These are phyloP conservation scores for Luidia sarsii DNA, from an alignment of 53 echinoderm and acorn worm genomes.

Conservation along the genomic window DNA sequence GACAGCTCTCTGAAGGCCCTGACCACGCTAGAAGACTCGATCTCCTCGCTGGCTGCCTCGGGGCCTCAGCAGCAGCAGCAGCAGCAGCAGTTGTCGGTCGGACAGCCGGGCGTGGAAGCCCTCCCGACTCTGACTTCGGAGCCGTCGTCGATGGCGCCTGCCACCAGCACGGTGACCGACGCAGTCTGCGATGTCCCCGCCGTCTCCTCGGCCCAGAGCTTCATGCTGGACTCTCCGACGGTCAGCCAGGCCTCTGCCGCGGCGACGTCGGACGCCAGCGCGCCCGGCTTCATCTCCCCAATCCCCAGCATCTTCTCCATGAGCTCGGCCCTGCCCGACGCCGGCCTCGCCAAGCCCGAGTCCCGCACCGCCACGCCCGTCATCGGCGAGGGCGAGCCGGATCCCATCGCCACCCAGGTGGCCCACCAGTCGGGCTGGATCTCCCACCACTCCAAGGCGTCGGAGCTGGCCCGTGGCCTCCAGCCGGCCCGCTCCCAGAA, in stretches of 20 bases:
- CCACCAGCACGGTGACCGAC: constrained; percentile 10
- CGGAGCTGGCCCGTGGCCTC: constrained; percentile 71
- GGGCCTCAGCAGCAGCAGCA: too few relatives aligned
- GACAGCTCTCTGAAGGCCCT: constrained; percentile 55
- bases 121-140: constrained; percentile 21
- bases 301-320: constrained; percentile 47
- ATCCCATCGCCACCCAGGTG: constrained; percentile 35
- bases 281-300: constrained; percentile 38
- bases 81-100: constrained; percentile 3
- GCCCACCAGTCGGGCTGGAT: constrained; percentile 73
- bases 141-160: background rate
- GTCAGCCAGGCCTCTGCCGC: constrained; percentile 41
- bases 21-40: constrained; percentile 49
- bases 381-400: constrained; percentile 27
- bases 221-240: constrained; percentile 44
- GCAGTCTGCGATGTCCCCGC: constrained; percentile 3
- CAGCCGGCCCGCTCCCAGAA: constrained; percentile 67
- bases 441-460: constrained; percentile 80
- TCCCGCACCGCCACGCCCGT: constrained; percentile 38
- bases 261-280: constrained; percentile 39
- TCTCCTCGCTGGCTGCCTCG: constrained; percentile 21
- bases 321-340: constrained; percentile 58
- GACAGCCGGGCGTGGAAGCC: constrained; percentile 9
- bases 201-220: constrained; percentile 25
- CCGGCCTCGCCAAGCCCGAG: constrained; percentile 41